Percentiles rank a stretch among this genome's conserved stretches.
These are phyloP conservation scores for Adelognathus sp. DNA, from an alignment of 2,888 invertebrate species.

Conservation along the genomic window DNA sequence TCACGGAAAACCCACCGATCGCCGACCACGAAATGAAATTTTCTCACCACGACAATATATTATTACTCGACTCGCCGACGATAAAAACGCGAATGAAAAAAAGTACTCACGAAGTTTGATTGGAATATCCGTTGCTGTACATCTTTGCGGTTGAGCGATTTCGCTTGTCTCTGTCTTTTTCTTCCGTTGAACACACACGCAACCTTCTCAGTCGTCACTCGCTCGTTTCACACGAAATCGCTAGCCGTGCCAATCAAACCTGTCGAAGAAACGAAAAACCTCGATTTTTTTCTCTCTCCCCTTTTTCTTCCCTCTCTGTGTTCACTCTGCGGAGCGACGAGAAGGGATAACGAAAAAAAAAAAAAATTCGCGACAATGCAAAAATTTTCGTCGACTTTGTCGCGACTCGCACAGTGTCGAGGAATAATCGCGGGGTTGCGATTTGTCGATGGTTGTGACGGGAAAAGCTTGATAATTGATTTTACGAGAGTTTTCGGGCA, in stretches of 20 bases:
- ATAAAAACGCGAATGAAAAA: neutral
- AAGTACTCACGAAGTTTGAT: slow-evolving; percentile 78
- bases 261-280: slow-evolving; percentile 62
- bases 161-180: too few species aligned
- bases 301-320: neutral
- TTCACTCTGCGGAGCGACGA: neutral
- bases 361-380: neutral
- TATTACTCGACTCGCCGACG: neutral
- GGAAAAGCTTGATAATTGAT: slow-evolving; percentile 1
- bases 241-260: slow-evolving; percentile 74
- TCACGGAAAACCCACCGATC: too few species aligned
- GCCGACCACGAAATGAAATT: too few species aligned
- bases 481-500: too few species aligned
- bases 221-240: slow-evolving; percentile 63
- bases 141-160: slow-evolving; percentile 66
- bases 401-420: neutral
- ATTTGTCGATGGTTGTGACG: neutral
- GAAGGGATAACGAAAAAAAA: neutral
- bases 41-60: neutral
- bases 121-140: slow-evolving; percentile 78
- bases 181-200: slow-evolving; percentile 48
- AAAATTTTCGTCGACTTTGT: neutral
- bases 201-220: slow-evolving; percentile 46
- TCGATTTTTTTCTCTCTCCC: neutral
- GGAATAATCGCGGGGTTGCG: slow-evolving; percentile 7